Conservation (phyloP, 2,113 vertebrate species). For the Cettia cetti region DNA sequence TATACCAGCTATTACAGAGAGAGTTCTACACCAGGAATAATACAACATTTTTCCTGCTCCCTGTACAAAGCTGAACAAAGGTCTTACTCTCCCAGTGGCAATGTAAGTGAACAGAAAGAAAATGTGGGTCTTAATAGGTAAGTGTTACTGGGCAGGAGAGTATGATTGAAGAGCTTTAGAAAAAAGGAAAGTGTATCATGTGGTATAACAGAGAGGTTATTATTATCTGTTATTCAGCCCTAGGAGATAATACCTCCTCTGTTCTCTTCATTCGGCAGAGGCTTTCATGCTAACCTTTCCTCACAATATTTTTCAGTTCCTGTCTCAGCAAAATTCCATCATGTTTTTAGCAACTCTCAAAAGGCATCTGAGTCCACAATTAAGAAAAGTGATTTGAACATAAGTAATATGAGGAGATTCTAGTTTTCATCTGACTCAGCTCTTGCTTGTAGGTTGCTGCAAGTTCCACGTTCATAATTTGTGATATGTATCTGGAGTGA, state of each 20-base stretch:
- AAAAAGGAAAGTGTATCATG: not conserved
- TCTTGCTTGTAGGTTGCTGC: not conserved
- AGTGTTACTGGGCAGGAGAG: not conserved
- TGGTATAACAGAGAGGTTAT: not conserved
- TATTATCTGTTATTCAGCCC: not conserved
- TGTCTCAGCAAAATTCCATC: not conserved
- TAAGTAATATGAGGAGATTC: not conserved
- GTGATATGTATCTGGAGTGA: not conserved
- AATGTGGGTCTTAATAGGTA: not conserved
- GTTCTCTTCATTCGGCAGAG: not conserved
- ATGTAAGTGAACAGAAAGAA: not conserved
- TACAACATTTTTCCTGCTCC: rapidly evolving
- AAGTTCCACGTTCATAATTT: not conserved
- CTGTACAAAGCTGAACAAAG: not conserved
- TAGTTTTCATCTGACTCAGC: not conserved
- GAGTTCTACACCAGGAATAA: not conserved
- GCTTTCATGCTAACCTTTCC: rapidly evolving
- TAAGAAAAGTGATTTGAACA: not conserved
- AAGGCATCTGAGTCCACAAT: not conserved
- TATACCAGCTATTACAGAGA: not conserved
- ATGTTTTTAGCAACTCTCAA: not conserved
- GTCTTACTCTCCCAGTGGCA: not conserved
- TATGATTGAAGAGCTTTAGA: not conserved
- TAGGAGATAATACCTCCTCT: not conserved
- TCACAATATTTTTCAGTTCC: not conserved